Conservation (phyloP, 2,113 vertebrate species). For the Toxostoma redivivum region DNA sequence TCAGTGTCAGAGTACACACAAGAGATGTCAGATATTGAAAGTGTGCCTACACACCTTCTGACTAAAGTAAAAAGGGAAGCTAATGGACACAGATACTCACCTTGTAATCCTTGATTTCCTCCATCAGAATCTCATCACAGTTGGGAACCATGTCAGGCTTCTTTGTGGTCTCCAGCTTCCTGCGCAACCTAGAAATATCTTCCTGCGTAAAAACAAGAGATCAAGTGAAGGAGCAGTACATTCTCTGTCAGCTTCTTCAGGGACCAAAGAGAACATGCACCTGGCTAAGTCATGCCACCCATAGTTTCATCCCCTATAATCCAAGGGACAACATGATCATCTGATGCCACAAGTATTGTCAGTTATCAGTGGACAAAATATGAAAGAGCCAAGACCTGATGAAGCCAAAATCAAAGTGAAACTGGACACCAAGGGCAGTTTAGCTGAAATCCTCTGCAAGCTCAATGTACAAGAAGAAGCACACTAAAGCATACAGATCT, state of each 20-base stretch:
- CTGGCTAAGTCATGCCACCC: neutral
- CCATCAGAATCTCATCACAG: constrained; percentile 95
- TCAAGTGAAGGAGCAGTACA: neutral
- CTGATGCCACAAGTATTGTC: neutral
- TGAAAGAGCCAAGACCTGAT: neutral
- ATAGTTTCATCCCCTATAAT: neutral
- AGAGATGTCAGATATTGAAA: neutral
- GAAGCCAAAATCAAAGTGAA: neutral
- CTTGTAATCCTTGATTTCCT: constrained; percentile 98
- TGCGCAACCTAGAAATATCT: constrained; percentile 91
- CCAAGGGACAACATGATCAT: neutral
- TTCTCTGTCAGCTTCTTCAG: neutral
- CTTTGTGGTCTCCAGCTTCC: constrained; percentile 94
- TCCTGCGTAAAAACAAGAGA: constrained; percentile 72
- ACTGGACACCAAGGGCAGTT: neutral
- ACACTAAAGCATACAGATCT: neutral
- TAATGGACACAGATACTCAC: constrained; percentile 43
- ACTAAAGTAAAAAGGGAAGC: neutral
- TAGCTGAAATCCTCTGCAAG: neutral
- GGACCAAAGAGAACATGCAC: neutral
- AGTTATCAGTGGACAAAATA: neutral
- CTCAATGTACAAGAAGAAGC: neutral
- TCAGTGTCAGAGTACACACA: neutral
- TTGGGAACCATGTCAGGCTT: constrained; percentile 95
- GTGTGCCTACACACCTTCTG: neutral